These are phyloP conservation scores for Temnothorax ravouxi DNA, from an alignment of 2,888 invertebrate genomes.

Conservation along the genomic window DNA sequence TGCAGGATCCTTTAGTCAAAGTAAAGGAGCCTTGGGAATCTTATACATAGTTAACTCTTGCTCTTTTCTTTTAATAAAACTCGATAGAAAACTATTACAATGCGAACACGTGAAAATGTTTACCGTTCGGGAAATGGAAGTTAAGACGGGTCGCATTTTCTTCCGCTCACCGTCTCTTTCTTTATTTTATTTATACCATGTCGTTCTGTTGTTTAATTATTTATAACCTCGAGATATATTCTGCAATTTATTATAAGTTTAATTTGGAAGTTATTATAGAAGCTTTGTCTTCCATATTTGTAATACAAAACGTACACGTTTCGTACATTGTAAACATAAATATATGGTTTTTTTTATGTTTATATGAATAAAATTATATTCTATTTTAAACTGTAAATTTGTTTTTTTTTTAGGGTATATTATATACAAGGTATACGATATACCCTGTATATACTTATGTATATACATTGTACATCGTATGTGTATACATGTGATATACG, in stretches of 20 bases:
- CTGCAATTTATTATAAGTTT: neutral
- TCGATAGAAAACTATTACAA: neutral
- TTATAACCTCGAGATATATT: slow-evolving; percentile 80
- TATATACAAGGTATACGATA: too few species aligned
- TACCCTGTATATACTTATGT: too few species aligned
- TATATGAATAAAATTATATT: too few species aligned
- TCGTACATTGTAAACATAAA: too few species aligned
- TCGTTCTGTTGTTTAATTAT: slow-evolving; percentile 80
- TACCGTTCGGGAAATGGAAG: slow-evolving; percentile 28
- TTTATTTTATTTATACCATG: slow-evolving; percentile 63
- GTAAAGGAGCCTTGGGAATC: slow-evolving; percentile 10
- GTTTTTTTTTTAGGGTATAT: too few species aligned
- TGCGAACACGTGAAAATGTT: slow-evolving; percentile 38
- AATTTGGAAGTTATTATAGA: too few species aligned
- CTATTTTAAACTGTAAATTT: too few species aligned
- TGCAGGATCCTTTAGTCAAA: neutral
- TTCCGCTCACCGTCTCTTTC: slow-evolving; percentile 60
- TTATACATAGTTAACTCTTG: neutral
- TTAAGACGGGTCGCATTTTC: slow-evolving; percentile 46
- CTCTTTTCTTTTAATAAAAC: slow-evolving; percentile 43
- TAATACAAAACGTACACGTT: too few species aligned
- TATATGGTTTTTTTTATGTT: too few species aligned
- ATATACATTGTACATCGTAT: too few species aligned
- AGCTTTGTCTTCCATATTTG: too few species aligned
- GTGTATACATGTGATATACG: too few species aligned